Evolutionary conservation across 2,888 invertebrate species (phyloP).

Genomic region (Ophion costatus): DNA sequence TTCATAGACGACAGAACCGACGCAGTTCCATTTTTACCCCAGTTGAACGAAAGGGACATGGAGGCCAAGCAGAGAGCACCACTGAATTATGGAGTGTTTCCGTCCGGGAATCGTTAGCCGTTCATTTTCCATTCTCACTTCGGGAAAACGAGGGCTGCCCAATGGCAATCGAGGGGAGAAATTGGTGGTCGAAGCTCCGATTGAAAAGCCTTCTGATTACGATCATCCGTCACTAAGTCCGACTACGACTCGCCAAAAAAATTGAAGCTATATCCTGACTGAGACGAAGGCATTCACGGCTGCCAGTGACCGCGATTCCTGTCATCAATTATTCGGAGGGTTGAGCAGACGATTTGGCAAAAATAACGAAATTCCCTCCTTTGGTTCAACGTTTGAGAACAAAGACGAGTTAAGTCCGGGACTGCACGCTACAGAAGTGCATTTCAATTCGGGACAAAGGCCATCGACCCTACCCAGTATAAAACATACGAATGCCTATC

Average conservation of each 20-base stretch:
- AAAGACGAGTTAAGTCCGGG: slow-evolving; percentile 8
- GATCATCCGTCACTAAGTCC: slow-evolving; percentile 32
- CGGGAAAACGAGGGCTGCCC: slow-evolving; percentile 26
- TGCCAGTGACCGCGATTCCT: not conserved
- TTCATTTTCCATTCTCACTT: slow-evolving; percentile 57
- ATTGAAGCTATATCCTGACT: not conserved
- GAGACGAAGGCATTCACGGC: not conserved
- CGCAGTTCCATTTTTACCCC: slow-evolving; percentile 30
- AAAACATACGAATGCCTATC: slow-evolving; percentile 41
- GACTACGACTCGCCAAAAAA: not conserved
- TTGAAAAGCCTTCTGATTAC: slow-evolving; percentile 47
- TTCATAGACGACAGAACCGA: not conserved
- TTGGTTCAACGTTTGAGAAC: not conserved
- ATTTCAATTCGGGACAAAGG: slow-evolving; percentile 52
- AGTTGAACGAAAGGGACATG: not conserved
- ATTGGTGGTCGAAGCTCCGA: slow-evolving; percentile 43
- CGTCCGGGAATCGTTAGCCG: slow-evolving; percentile 51
- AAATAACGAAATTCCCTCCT: no score
- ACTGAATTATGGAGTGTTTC: slow-evolving; percentile 59
- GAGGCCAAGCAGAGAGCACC: not conserved
- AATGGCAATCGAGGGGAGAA: slow-evolving; percentile 35
- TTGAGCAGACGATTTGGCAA: no score
- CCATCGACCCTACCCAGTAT: slow-evolving; percentile 43
- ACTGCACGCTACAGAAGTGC: slow-evolving; percentile 22
- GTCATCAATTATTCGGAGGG: not conserved